Conservation (phyloP, 2,888 invertebrate genomes). For the Pycnomerus fuliginosus region DNA sequence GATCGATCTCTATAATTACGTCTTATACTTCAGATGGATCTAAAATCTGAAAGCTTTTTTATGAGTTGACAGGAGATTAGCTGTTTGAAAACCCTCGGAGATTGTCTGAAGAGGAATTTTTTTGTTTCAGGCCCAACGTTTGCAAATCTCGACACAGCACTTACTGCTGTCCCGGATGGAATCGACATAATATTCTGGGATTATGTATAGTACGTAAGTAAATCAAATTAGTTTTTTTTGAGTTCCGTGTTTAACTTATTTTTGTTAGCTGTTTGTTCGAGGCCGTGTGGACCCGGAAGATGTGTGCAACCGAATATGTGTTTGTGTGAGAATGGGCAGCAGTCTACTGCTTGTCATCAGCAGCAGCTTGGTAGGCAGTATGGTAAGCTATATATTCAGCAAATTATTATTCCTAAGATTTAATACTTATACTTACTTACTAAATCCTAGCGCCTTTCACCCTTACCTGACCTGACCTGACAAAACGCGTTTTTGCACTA, state of each 20-base stretch:
- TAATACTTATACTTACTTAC: too few species aligned
- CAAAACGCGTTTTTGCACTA: too few species aligned
- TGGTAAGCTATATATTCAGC: too few species aligned
- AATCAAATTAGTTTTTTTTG: conserved; percentile 4
- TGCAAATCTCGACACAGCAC: conserved; percentile 73
- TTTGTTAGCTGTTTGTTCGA: conserved; percentile 67
- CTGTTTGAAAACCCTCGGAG: conserved; percentile 16
- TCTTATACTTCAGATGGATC: conserved; percentile 10
- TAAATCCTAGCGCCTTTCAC: too few species aligned
- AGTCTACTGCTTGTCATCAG: conserved; percentile 60
- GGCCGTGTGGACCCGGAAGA: conserved; percentile 69
- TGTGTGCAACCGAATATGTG: conserved; percentile 83
- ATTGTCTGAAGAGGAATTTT: too few species aligned
- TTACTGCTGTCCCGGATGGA: conserved; percentile 87
- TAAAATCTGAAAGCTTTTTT: conserved; percentile 24
- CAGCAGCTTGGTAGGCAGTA: conserved; percentile 21
- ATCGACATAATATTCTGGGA: conserved; percentile 67
- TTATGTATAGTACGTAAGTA: conserved; percentile 84
- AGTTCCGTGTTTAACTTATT: conserved; percentile 11
- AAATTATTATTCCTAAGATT: too few species aligned
- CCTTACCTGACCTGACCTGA: too few species aligned
- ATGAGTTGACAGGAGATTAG: conserved; percentile 19
- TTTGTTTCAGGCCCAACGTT: conserved; percentile 69
- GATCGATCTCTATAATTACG: conserved; percentile 20
- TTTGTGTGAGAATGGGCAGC: conserved; percentile 71